Base-by-base conservation (phyloP, 1,140 invertebrate genomes). In the Lepidurus couesii region DNA sequence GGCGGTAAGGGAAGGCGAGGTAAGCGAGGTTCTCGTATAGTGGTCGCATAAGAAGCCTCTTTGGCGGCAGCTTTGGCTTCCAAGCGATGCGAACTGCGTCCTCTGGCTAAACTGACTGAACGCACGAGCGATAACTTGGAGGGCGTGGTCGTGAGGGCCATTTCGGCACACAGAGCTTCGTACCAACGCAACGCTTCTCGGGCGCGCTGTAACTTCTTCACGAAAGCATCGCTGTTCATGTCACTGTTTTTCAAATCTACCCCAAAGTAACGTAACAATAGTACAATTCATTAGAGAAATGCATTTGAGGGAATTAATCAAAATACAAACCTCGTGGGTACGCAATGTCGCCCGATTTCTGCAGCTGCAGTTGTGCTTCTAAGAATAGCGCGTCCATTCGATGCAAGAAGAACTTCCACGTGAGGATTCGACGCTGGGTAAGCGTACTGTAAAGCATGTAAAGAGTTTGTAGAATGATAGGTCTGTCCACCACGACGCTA, bases 391-490 rank as follows among this genome's bases (percentile, higher is more conserved):
- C 92, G 84, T 99, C 98, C 85, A 99, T 99, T 75, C 97, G 90
- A 85, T 96, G 96, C 6, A 98, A 88, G 84, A 99, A 99, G 87
- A 99, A 99, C 79, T 99, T 96, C 97, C 98, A 99, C 1, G 91
- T 91, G 8, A 99, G 88, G 80, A 99, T 94, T 81, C 91, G 90
- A 53, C 96, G 88, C 83, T 98, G 95, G 8, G 65, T 43, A 8
- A 75, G 88, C 7, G 94, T 92, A 84, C 97, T 98, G 83, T 97
- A 93, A 2, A 99, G 88, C 84, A 98, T 94, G 86, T 97, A 96
- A 21, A 99, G 88, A 0, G 94, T 93, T 85, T 98, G 95, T n/a
- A 99, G 89, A 44, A 99, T 95, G 89, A 99, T 94, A 1, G 97
- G 95, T 44, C 98, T 89, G 85, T 99, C 98, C 45, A 96, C 91